These are phyloP conservation scores for Nasonia giraulti DNA, from an alignment of 1,140 invertebrate species.

Conservation along the genomic window DNA sequence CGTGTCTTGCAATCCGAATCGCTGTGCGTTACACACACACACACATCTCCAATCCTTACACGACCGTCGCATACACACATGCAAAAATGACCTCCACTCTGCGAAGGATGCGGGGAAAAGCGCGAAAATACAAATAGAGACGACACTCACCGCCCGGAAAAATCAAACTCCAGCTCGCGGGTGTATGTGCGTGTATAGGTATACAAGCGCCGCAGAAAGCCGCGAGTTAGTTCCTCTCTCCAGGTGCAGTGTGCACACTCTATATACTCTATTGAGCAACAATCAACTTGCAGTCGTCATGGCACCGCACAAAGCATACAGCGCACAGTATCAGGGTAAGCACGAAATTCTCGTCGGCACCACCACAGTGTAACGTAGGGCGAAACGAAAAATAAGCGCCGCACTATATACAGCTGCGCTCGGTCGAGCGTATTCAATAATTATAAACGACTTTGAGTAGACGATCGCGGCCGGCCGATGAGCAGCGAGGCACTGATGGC, in stretches of 20 bases:
- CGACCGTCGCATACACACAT: too few species aligned
- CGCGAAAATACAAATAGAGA: neutral
- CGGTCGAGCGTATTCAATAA: neutral
- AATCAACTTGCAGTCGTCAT: conserved; percentile 36
- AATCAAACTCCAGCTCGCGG: neutral
- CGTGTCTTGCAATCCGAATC: too few species aligned
- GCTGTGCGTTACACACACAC: too few species aligned
- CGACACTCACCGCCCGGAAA: conserved; percentile 19
- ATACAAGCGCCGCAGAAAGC: neutral
- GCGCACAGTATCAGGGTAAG: conserved; percentile 4
- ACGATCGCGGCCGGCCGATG: conserved; percentile 46
- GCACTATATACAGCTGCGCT: neutral
- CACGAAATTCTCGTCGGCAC: conserved; percentile 2
- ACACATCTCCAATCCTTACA: too few species aligned
- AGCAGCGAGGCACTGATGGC: conserved; percentile 35
- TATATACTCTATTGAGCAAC: neutral
- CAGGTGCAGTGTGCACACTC: too few species aligned
- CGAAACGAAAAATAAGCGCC: neutral
- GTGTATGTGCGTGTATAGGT: neutral
- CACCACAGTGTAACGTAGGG: neutral
- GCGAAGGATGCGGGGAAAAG: too few species aligned
- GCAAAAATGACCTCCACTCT: too few species aligned
- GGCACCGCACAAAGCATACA: conserved; percentile 28
- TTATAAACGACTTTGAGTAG: neutral
- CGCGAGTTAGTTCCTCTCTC: neutral